Base-by-base conservation (phyloP, 1,140 invertebrate species). In the Microplitis demolitor region DNA sequence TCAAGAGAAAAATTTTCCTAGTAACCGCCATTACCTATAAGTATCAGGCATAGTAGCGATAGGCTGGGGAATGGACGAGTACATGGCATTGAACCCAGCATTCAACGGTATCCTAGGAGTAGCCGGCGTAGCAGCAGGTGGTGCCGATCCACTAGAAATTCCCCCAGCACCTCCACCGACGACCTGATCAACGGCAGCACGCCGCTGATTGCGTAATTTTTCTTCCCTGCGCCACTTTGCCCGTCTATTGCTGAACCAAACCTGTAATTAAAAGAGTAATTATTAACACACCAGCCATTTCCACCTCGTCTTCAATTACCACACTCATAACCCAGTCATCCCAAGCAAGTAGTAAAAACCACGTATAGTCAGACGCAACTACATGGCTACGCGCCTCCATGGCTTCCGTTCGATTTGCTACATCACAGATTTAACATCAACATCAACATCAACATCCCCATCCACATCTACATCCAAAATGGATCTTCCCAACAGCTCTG, bases 191-290 rank as follows among this genome's bases (percentile, higher is more conserved):
- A 91, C 91, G 56, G 89, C 92, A 74, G 89, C 89, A 71, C 94
- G 90, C 66, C 95, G 88, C 88, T 97, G 96, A 83, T 94, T 96
- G 61, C 97, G 91, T 76, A 98, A 89, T 89, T 99, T 99, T 87
- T 99, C 98, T 87, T 99, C 98, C 53, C 98, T 91, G 75, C 98
- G 90, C 97, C 97, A 99, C 91, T 99, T 99, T 69, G 98, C 98
- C 73, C 98, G 90, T 69, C 98, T 91, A 89, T 99, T 99, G 73
- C 96, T 98, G 90, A 99, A 99, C 98, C 98, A 99, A 64, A 99
- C 97, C 95, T 97, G 88, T 75, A 82, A 37, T 16, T 31, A 45
- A 50, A 24, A 2, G 1, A 24, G 24, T 24, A 24, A 24, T 24
- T 24, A 24, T 24, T 24, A 24, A 24, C 24, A 24, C 24, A 24